phyloP scores from a whole-genome alignment of 2,113 vertebrate genomes.

The Heloderma charlesbogerti region DNA sequence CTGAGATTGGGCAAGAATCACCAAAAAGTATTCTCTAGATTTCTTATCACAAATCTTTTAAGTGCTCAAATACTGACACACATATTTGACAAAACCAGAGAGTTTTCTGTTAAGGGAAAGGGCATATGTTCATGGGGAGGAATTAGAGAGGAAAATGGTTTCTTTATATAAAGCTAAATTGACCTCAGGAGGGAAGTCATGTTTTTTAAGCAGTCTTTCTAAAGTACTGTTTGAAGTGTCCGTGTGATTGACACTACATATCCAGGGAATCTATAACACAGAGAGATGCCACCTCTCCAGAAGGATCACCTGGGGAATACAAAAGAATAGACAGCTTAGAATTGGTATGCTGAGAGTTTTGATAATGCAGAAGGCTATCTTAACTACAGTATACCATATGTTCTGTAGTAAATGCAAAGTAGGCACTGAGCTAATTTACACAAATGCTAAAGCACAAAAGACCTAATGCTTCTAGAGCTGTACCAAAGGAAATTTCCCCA shows the following conservation, averaged over 20 bases:
- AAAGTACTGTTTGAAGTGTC: fast-evolving
- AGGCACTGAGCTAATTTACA: neutral
- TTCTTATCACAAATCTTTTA: neutral
- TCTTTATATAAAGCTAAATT: constrained; percentile 4
- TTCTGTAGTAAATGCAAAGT: constrained; percentile 25
- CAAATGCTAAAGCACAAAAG: neutral
- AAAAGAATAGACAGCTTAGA: constrained; percentile 61
- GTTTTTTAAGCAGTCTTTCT: neutral
- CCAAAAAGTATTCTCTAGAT: neutral
- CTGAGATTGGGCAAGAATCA: neutral
- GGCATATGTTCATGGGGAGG: neutral
- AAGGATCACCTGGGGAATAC: constrained; percentile 36
- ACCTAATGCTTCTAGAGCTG: neutral
- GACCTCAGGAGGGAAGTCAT: fast-evolving
- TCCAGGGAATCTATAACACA: constrained; percentile 4
- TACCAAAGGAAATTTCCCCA: neutral
- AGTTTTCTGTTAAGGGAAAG: neutral
- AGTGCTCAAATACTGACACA: neutral
- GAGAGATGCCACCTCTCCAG: constrained; percentile 21
- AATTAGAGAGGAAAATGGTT: neutral
- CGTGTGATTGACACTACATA: neutral
- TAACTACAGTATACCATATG: constrained; percentile 23
- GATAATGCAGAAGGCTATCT: neutral
- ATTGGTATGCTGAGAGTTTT: constrained; percentile 46
- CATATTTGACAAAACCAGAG: neutral